A percentile compares a stretch with the other conserved stretches of the same genome.
These are phyloP conservation scores for Athetis lepigone DNA, from an alignment of 2,888 invertebrate genomes.

Conservation along the genomic window DNA sequence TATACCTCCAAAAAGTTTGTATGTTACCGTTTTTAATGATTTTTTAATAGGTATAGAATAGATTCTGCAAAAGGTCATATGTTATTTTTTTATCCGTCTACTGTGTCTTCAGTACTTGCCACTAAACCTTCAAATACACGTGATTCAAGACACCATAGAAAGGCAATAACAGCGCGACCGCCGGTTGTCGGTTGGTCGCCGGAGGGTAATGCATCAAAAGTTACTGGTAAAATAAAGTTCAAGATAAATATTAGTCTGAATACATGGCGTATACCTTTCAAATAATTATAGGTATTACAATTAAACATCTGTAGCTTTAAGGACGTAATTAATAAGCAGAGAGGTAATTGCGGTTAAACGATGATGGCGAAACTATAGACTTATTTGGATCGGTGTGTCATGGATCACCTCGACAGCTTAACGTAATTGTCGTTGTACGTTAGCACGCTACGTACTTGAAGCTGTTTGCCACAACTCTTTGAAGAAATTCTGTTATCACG, in stretches of 20 bases:
- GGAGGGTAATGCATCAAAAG: too few species aligned
- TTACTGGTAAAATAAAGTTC: too few species aligned
- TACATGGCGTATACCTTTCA: not conserved
- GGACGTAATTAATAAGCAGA: constrained; percentile 15
- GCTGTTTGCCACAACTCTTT: constrained; percentile 51
- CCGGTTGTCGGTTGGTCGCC: too few species aligned
- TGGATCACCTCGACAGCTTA: constrained; percentile 41
- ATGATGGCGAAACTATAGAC: constrained; percentile 33
- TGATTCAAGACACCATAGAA: too few species aligned
- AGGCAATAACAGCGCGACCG: too few species aligned
- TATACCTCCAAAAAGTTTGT: too few species aligned
- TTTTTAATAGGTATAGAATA: too few species aligned
- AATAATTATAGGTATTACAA: constrained; percentile 6
- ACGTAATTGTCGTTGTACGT: constrained; percentile 38
- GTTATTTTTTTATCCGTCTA: too few species aligned
- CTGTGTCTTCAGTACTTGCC: too few species aligned
- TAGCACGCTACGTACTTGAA: constrained; percentile 25
- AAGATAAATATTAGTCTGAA: not conserved
- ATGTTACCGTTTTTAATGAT: too few species aligned
- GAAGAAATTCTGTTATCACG: constrained; percentile 64
- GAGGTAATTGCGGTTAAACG: constrained; percentile 36
- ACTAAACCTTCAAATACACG: too few species aligned
- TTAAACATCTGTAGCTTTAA: constrained; percentile 7
- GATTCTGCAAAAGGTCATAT: too few species aligned
- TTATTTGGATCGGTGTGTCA: constrained; percentile 47